Evolutionary conservation across 2,888 invertebrate genomes (phyloP), one percentile per base, ranked within the genome.

Genomic region (Cataglyphis rosenhaueri): DNA sequence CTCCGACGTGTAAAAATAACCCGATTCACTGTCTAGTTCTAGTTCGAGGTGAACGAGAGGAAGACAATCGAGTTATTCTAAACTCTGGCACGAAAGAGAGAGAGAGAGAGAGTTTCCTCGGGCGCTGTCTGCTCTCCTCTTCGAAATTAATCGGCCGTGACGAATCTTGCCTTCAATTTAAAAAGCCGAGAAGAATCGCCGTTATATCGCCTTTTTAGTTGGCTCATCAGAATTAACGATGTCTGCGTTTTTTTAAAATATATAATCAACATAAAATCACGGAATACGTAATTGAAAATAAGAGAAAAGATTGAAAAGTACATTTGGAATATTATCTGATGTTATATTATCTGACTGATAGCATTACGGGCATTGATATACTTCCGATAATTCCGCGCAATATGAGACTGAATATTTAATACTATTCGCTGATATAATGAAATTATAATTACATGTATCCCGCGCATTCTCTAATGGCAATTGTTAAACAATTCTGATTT

Each of bases 61-160:
- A 73, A 59, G 81, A 75, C 82, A 89, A 88, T 87, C 84, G 87
- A 85, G 81, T 88, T 88, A 86, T 82, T 82, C 78, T 78, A 66
- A 79, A 79, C 78, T 79, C 25, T 35, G 78, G 21, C 8, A 25
- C 1, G 8, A 38, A 10, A 38, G 10, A 38, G 18, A 18, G n/a
- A n/a, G n/a, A 52, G 15, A 52, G 48, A 48, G 18, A 48, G 57
- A 64, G 32, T 29, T 70, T 70, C 32, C 44, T 44, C 12, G 61
- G 71, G 44, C 66, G 75, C 21, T 57, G 6, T 0, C 44, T 70
- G 44, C 35, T 59, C 71, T 59, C 35, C 12, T 70, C 59, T 10
- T 35, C 25, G 25, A 79, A 78, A 79, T 79, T 71, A 71, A 79
- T 44, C n/a, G 3, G 32, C 21, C n/a, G 21, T 65, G 57, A 81